Percentiles rank a stretch among this genome's conserved stretches.
Conservation (phyloP, 2,797 vertebrate species). For the Ctenopoma kingsleyae region DNA sequence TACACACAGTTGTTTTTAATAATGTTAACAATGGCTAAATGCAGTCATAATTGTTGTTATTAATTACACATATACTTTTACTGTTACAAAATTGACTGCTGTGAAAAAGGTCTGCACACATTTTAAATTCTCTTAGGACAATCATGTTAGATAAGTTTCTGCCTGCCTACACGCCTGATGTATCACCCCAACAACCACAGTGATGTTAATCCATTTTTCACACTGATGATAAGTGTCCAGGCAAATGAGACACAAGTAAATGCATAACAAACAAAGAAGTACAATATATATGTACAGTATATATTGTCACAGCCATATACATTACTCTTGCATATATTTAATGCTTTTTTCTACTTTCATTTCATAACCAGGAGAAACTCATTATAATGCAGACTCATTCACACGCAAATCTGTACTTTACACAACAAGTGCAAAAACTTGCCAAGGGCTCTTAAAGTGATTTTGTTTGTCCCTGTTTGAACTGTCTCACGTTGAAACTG, state of each 20-base stretch:
- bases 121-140: too few relatives aligned
- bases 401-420: neutral
- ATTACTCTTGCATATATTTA: neutral
- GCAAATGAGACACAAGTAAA: neutral
- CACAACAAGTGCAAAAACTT: neutral
- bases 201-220: neutral
- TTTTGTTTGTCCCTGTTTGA: conserved; percentile 10
- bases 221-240: neutral
- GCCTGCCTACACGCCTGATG: neutral
- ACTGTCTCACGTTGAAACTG: conserved; percentile 10
- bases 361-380: neutral
- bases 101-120: too few relatives aligned
- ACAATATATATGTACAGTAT: neutral
- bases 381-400: neutral
- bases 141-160: too few relatives aligned
- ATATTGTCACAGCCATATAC: neutral
- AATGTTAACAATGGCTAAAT: too few relatives aligned
- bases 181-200: neutral
- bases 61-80: too few relatives aligned
- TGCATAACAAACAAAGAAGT: neutral
- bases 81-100: too few relatives aligned
- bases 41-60: too few relatives aligned
- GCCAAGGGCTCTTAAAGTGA: neutral
- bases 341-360: neutral
- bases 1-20: too few relatives aligned